Percentiles rank a stretch among this genome's conserved stretches.
Evolutionary conservation across 2,888 invertebrate species (phyloP).

Genomic region (Operophtera brumata): DNA sequence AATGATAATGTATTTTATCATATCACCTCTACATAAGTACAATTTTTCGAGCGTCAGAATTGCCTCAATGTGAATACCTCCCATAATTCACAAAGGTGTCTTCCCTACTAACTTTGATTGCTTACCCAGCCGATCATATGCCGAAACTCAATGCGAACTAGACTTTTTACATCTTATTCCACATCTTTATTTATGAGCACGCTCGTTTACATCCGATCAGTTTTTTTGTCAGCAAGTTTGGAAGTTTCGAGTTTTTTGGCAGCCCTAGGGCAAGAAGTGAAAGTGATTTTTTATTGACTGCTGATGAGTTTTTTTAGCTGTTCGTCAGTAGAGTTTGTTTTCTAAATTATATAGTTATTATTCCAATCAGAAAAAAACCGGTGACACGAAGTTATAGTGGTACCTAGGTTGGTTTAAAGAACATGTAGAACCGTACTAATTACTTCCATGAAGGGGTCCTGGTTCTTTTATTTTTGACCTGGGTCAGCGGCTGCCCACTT

Average conservation of each 20-base stretch:
- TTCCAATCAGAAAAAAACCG: too few relatives aligned
- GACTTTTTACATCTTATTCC: constrained; percentile 23
- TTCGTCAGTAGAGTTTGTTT: not conserved
- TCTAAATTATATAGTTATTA: too few relatives aligned
- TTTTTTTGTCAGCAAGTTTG: constrained; percentile 38
- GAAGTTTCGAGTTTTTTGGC: constrained; percentile 2
- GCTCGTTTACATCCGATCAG: constrained; percentile 61
- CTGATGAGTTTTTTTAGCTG: constrained; percentile 3
- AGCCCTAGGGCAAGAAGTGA: constrained; percentile 8
- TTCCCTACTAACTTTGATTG: constrained; percentile 56
- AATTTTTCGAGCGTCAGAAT: not conserved
- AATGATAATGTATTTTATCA: too few relatives aligned
- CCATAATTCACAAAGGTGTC: constrained; percentile 37
- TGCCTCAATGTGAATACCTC: constrained; percentile 11
- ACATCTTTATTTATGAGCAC: constrained; percentile 67
- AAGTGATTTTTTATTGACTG: constrained; percentile 23
- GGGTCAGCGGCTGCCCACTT: too few relatives aligned
- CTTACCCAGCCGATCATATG: constrained; percentile 62
- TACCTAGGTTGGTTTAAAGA: too few relatives aligned
- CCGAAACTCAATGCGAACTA: constrained; percentile 24
- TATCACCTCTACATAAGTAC: too few relatives aligned
- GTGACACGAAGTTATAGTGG: too few relatives aligned
- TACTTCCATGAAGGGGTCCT: too few relatives aligned
- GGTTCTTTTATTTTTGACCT: too few relatives aligned
- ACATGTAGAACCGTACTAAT: too few relatives aligned